Conservation (phyloP, 2,888 invertebrate species). For the Eupithecia subumbrata region DNA sequence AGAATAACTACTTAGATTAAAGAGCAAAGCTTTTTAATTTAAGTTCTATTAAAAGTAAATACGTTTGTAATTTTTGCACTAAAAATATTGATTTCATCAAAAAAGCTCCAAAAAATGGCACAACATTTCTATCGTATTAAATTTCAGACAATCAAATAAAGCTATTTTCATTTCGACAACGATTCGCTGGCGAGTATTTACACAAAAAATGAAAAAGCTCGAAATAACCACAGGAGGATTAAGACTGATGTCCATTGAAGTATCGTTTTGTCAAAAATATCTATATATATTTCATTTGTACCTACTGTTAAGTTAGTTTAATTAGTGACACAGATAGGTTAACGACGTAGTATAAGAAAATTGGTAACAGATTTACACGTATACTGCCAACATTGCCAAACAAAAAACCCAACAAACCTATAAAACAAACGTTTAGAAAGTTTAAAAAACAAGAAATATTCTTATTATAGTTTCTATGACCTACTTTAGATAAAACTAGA, state of each 20-base stretch:
- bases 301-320: too few relatives aligned
- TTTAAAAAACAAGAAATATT: too few relatives aligned
- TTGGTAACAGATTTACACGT: too few relatives aligned
- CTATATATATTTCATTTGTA: too few relatives aligned
- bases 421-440: too few relatives aligned
- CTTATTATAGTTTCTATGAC: too few relatives aligned
- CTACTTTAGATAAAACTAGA: too few relatives aligned
- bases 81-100: neutral
- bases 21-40: neutral
- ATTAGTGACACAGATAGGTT: too few relatives aligned
- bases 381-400: too few relatives aligned
- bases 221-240: conserved; percentile 23
- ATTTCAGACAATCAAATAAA: conserved; percentile 24
- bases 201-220: conserved; percentile 22
- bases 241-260: conserved; percentile 9
- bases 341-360: too few relatives aligned
- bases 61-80: neutral
- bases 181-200: conserved; percentile 20
- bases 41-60: neutral
- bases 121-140: conserved; percentile 9
- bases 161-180: conserved; percentile 21
- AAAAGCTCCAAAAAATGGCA: neutral
- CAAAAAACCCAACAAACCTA: too few relatives aligned
- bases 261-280: neutral
- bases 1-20: too few relatives aligned